phyloP scores from a whole-genome alignment of 2,797 vertebrate genomes.

The Bovichtus variegatus region DNA sequence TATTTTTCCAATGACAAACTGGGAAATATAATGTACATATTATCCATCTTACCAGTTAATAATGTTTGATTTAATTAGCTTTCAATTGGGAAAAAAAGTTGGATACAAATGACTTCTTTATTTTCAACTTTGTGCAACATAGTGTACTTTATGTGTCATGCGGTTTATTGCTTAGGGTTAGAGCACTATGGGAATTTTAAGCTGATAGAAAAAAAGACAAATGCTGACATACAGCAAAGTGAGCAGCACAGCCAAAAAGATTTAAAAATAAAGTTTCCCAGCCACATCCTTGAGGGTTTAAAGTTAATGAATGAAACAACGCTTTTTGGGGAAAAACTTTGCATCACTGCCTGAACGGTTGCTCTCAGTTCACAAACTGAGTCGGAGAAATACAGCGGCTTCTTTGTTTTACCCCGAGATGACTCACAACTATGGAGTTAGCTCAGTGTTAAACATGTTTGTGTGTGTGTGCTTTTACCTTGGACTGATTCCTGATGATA shows the following conservation, averaged over 20 bases:
- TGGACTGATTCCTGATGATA: conserved; percentile 84
- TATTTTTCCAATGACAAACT: not conserved
- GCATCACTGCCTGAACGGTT: conserved; percentile 1
- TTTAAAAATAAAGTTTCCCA: not conserved
- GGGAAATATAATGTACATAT: not conserved
- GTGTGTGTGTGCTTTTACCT: conserved; percentile 76
- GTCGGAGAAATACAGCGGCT: conserved; percentile 25
- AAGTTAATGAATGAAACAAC: not conserved
- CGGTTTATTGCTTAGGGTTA: not conserved
- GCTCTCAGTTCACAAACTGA: conserved; percentile 13
- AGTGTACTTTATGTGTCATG: not conserved
- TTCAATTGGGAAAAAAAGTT: not conserved
- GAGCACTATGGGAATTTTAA: not conserved
- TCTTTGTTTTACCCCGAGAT: conserved; percentile 58
- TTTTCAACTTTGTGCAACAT: not conserved
- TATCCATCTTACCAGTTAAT: not conserved
- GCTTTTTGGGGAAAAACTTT: conserved; percentile 6
- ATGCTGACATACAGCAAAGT: conserved; percentile 1
- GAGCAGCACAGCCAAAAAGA: not conserved
- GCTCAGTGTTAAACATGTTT: conserved; percentile 23
- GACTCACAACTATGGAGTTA: conserved; percentile 59
- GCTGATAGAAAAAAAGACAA: not conserved
- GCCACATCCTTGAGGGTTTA: not conserved
- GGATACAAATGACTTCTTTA: not conserved
- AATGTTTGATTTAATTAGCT: not conserved